Conservation (phyloP, 2,888 invertebrate genomes). For the Boloria euphrosyne region DNA sequence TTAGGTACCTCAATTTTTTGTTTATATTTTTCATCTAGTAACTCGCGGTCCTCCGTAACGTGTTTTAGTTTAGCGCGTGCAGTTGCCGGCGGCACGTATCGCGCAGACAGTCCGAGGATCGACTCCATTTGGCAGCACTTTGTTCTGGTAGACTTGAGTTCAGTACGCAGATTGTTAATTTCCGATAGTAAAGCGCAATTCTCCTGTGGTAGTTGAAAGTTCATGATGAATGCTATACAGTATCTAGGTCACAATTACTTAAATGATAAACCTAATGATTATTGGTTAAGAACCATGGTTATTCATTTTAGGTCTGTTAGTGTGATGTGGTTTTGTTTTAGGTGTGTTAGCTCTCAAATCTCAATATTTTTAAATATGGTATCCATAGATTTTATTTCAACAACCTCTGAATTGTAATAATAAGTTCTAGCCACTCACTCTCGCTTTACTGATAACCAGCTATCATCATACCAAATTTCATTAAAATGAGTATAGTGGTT, state of each 20-base stretch:
- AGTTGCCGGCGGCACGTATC: constrained; percentile 81
- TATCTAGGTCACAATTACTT: no score
- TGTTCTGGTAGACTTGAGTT: constrained; percentile 85
- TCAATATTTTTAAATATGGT: no score
- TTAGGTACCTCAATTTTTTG: constrained; percentile 69
- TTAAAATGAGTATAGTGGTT: no score
- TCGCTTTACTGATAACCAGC: no score
- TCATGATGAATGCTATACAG: not conserved
- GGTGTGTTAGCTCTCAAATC: no score
- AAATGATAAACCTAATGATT: no score
- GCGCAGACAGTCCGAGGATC: constrained; percentile 84
- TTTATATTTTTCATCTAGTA: constrained; percentile 81
- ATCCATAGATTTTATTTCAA: no score
- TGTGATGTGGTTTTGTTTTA: not conserved
- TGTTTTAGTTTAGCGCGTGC: constrained; percentile 85
- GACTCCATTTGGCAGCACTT: constrained; percentile 88
- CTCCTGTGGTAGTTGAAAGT: constrained; percentile 72
- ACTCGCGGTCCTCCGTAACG: constrained; percentile 83
- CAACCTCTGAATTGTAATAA: no score
- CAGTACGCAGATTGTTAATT: constrained; percentile 87
- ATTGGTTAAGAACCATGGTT: not conserved
- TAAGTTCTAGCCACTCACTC: no score
- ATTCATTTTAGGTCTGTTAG: no score
- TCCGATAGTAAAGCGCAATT: constrained; percentile 90
- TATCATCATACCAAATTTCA: no score